Base-by-base conservation (phyloP, 1,140 invertebrate genomes). In the Anadara kagoshimensis region DNA sequence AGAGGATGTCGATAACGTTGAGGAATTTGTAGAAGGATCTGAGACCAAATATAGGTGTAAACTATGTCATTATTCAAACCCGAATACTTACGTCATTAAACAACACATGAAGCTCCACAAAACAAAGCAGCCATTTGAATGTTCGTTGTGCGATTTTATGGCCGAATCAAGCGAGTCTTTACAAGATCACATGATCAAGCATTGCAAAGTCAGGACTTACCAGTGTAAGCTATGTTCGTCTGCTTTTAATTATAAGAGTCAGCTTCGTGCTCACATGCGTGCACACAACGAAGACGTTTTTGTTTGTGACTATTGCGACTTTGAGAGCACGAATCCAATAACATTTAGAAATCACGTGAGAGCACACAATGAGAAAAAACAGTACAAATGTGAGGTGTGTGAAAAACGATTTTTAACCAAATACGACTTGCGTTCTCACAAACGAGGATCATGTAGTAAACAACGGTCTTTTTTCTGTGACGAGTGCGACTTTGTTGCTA, bases 101-200 rank as follows among this genome's bases (percentile, higher is more conserved):
- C 79, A 85, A 61, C 87, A 89, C 70, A 89, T 89, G 87, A 76
- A 83, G 26, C 71, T 87, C n/a, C 87, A 88, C 66, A 86, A 86
- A 69, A 77, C 71, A 10, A 84, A 86, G 69, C 78, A 86, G 47
- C 85, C 86, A 24, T 85, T 84, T 79, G 85, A 88, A 67, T 89
- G 87, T 76, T 87, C 87, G 0, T 71, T 88, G 8, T 89, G 87
- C 75, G 81, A 86, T 44, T 80, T 86, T 63, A 75, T 84, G 45
- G 83, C 86, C 0, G 73, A 79, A n/a, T 84, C 85, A 0, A 86
- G 80, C 64, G 85, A 86, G 67, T 70, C 70, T 24, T 72, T 89
- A 29, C 86, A 88, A 59, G 82, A 83, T 63, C 87, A 89, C 69
- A 88, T 89, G 86, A 83, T 88, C 14, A 80, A 87, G 66, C 87